A percentile compares a stretch with the other conserved stretches of the same genome.
phyloP scores from a whole-genome alignment of 2,797 vertebrate species.

The Gobionotothen gibberifrons region DNA sequence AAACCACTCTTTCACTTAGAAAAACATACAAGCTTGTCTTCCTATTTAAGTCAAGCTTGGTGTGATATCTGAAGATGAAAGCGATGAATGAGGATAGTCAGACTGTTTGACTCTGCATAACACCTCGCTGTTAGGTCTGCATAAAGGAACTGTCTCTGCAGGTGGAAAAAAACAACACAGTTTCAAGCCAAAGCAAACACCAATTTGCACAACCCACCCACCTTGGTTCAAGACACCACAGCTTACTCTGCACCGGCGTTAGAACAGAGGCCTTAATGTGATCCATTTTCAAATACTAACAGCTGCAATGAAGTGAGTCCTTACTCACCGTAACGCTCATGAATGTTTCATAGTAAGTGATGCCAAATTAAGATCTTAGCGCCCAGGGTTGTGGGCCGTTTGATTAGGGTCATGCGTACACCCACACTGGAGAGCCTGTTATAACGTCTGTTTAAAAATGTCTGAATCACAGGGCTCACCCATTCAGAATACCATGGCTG shows the following conservation, averaged over 20 bases:
- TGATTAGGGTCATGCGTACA: conserved; percentile 54
- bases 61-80: neutral
- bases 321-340: conserved; percentile 56
- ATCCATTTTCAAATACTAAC: conserved; percentile 30
- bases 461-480: conserved; percentile 45
- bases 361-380: conserved; percentile 57
- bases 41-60: neutral
- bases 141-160: neutral
- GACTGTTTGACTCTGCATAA: neutral
- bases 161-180: neutral
- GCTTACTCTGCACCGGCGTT: neutral
- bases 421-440: conserved; percentile 33
- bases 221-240: neutral
- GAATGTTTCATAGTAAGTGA: conserved; percentile 59
- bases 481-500: conserved; percentile 40
- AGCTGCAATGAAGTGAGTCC: conserved; percentile 29
- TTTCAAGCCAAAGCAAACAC: neutral
- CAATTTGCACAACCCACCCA: neutral
- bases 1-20: neutral
- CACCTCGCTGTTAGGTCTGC: neutral
- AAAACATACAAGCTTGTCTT: neutral
- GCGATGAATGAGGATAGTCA: neutral
- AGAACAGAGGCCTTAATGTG: conserved; percentile 31
- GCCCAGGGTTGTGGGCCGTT: conserved; percentile 28
- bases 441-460: conserved; percentile 54